phyloP scores from a whole-genome alignment of 2,113 vertebrate genomes.

The Syngnathoides biaculeatus region DNA sequence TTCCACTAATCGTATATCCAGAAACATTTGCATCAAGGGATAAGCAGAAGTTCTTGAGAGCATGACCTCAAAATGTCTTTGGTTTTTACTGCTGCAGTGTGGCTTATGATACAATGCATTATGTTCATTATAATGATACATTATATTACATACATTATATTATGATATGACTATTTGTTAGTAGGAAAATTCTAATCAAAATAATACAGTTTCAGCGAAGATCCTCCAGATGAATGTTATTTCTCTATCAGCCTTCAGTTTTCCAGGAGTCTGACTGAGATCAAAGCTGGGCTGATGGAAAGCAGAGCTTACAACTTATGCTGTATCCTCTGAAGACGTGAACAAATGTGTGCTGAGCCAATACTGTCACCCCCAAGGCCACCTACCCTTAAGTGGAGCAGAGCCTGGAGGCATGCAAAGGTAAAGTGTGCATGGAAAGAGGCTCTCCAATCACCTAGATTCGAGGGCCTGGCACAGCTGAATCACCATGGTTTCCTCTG shows the following conservation, averaged over 20 bases:
- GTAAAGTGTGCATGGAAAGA: slow-evolving; percentile 44
- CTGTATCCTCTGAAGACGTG: slow-evolving; percentile 21
- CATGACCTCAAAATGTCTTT: neutral
- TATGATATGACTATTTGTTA: neutral
- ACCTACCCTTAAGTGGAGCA: slow-evolving; percentile 30
- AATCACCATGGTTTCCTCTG: slow-evolving; percentile 38
- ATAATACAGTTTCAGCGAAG: neutral
- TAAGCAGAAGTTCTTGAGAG: neutral
- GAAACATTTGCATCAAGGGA: neutral
- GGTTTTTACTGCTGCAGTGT: neutral
- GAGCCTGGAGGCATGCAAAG: slow-evolving; percentile 46
- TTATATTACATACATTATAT: neutral
- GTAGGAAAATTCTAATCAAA: neutral
- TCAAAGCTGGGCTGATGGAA: slow-evolving; percentile 19
- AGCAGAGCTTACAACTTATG: slow-evolving; percentile 19
- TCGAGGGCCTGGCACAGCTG: slow-evolving; percentile 29
- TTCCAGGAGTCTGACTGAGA: slow-evolving; percentile 1
- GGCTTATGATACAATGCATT: too few species aligned
- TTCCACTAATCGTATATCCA: slow-evolving; percentile 1
- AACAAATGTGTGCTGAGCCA: slow-evolving; percentile 21
- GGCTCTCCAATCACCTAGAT: slow-evolving; percentile 53
- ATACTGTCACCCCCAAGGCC: slow-evolving; percentile 12
- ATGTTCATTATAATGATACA: neutral
- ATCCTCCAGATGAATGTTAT: neutral
- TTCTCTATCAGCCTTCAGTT: neutral